phyloP scores from a whole-genome alignment of 2,888 invertebrate genomes.

The Mythimna impura region DNA sequence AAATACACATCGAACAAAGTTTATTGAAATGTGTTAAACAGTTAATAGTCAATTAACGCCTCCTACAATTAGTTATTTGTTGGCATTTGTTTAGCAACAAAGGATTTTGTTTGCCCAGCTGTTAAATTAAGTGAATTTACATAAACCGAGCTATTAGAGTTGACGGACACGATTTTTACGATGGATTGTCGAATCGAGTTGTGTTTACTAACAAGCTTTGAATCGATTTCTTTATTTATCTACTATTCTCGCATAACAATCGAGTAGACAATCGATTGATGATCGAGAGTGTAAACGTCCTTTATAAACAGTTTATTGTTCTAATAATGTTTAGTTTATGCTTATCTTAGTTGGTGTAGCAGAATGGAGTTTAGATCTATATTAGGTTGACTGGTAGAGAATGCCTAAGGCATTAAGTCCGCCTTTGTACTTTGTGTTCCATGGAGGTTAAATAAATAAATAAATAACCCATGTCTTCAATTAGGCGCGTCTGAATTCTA shows the following conservation, averaged over 20 bases:
- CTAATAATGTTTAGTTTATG: not conserved
- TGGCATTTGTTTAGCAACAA: conserved; percentile 28
- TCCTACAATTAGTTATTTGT: conserved; percentile 33
- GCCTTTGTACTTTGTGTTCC: too few relatives aligned
- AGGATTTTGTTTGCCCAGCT: conserved; percentile 30
- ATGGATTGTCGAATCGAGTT: conserved; percentile 9
- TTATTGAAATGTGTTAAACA: conserved; percentile 22
- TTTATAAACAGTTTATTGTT: conserved; percentile 22
- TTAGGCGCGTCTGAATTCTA: not conserved
- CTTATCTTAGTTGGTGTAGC: not conserved
- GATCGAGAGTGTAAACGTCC: conserved; percentile 27
- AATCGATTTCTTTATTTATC: conserved; percentile 41
- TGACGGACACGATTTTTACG: conserved; percentile 35
- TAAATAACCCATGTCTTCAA: not conserved
- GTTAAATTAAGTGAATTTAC: conserved; percentile 20
- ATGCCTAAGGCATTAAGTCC: too few relatives aligned
- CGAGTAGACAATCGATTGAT: conserved; percentile 10
- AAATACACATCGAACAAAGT: not conserved
- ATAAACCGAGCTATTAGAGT: conserved; percentile 20
- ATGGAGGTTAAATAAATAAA: too few relatives aligned
- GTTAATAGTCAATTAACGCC: conserved; percentile 39
- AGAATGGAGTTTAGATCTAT: not conserved
- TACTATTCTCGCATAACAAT: conserved; percentile 12
- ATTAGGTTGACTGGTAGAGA: too few relatives aligned
- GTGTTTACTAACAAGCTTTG: conserved; percentile 47